Conservation (phyloP, 2,888 invertebrate species). For the Galeruca laticollis region DNA sequence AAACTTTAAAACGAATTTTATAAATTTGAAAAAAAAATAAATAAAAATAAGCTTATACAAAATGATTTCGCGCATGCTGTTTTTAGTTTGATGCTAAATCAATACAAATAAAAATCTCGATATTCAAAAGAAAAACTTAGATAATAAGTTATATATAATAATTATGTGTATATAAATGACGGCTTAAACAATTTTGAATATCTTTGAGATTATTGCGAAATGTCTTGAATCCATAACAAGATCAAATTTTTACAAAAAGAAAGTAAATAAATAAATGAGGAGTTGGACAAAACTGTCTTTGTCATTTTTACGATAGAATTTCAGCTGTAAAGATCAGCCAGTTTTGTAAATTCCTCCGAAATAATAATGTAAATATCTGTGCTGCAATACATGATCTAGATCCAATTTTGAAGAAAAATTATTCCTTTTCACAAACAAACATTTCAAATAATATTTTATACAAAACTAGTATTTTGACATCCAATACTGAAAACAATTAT, state of each 20-base stretch:
- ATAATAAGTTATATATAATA: constrained; percentile 45
- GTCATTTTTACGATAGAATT: constrained; percentile 16
- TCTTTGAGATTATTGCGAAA: constrained; percentile 45
- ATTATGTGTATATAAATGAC: constrained; percentile 48
- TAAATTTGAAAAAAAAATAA: constrained; percentile 19
- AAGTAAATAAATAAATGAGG: constrained; percentile 6
- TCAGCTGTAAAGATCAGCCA: constrained; percentile 40
- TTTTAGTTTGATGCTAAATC: constrained; percentile 46
- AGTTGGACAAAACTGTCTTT: constrained; percentile 37
- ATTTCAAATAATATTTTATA: not conserved
- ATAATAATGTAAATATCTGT: constrained; percentile 55
- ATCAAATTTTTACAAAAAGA: constrained; percentile 39
- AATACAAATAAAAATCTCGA: constrained; percentile 43
- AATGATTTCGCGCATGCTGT: constrained; percentile 9
- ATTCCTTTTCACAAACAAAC: not conserved
- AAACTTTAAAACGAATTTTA: constrained; percentile 26
- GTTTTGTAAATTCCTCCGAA: constrained; percentile 44
- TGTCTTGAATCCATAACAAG: constrained; percentile 48
- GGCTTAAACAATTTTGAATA: constrained; percentile 49
- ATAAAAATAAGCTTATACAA: constrained; percentile 16
- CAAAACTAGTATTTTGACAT: not conserved
- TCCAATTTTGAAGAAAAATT: constrained; percentile 11
- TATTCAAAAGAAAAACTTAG: constrained; percentile 46
- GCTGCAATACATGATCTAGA: constrained; percentile 59
- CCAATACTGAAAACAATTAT: too few relatives aligned